Evolutionary conservation across 2,888 invertebrate genomes (phyloP), one percentile per base, ranked within the genome.

Genomic region (Eueremaeus valkanovi): DNA sequence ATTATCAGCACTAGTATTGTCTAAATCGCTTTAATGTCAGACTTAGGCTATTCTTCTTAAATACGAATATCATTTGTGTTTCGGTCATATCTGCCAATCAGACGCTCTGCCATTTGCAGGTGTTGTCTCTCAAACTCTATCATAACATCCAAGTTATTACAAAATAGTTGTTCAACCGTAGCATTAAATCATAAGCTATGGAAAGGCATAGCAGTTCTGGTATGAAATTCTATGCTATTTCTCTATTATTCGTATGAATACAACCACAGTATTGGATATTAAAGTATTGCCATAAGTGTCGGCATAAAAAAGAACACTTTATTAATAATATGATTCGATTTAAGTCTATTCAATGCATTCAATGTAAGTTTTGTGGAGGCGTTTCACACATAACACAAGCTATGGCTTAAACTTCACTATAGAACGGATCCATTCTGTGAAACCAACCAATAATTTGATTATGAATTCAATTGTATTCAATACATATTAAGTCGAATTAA

Each of bases 31-130:
- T 27, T 27, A 5, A n/a, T 18, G 18, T 18, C 51, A 6, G 9
- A 18, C 18, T 11, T 21, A n/a, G 9, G 6, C 51, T 51, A 51
- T 51, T 51, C 8, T 11, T 51, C 51, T 51, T 51, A 8, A 51
- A 40, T 51, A 11, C 51, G 8, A 51, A 51, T 61, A 33, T 33
- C 61, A 31, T 61, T 61, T 61, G 61, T 8, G n/a, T 61, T 29
- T n/a, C 5, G 24, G 16, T 61, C 61, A 1, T n/a, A n/a, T 61
- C 61, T 61, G 61, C 61, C 61, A 61, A 61, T 61, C 31, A 61
- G 31, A 33, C 9, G 61, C 31, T 3, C 16, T 31, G 45, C 45
- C 45, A 45, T 36, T 11, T 36, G 36, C 36, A 36, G 36, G 36
- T 45, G 16, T 45, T 11, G 45, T 45, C n/a, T n/a, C n/a, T n/a